Evolutionary conservation across 2,797 vertebrate genomes (phyloP).

Genomic region (Lepilemur ruficaudatus): DNA sequence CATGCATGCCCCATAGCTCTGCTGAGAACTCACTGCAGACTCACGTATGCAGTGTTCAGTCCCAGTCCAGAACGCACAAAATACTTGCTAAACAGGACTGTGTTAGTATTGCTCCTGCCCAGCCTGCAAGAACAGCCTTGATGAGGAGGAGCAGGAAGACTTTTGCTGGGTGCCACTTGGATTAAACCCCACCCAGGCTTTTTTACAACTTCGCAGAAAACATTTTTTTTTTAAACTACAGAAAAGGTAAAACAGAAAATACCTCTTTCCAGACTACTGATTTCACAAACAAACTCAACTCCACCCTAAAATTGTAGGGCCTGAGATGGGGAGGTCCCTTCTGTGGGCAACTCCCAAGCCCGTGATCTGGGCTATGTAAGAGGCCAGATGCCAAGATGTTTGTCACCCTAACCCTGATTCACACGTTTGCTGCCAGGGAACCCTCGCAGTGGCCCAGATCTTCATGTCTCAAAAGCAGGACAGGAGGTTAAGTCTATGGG

Average conservation of each 20-base stretch:
- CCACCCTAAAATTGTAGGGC: background rate
- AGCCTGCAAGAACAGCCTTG: background rate
- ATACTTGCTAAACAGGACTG: background rate
- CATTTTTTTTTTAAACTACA: background rate
- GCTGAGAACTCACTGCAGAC: background rate
- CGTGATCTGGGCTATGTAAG: background rate
- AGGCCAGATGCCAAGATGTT: background rate
- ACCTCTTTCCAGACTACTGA: background rate
- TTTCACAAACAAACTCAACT: background rate
- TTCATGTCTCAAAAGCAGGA: background rate
- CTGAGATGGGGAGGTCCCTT: background rate
- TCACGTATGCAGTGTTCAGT: background rate
- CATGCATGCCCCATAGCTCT: rapidly evolving
- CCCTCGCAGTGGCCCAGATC: background rate
- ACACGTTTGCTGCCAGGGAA: background rate
- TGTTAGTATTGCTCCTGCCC: background rate
- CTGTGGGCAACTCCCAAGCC: background rate
- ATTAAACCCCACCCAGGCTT: background rate
- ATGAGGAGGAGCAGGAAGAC: background rate
- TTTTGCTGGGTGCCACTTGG: background rate
- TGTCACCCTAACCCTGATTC: background rate
- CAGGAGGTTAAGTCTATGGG: background rate
- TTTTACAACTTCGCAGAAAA: background rate
- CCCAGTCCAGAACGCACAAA: background rate
- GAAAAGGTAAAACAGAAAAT: background rate